phyloP scores from a whole-genome alignment of 2,888 invertebrate species.

The Tridacna crocea region DNA sequence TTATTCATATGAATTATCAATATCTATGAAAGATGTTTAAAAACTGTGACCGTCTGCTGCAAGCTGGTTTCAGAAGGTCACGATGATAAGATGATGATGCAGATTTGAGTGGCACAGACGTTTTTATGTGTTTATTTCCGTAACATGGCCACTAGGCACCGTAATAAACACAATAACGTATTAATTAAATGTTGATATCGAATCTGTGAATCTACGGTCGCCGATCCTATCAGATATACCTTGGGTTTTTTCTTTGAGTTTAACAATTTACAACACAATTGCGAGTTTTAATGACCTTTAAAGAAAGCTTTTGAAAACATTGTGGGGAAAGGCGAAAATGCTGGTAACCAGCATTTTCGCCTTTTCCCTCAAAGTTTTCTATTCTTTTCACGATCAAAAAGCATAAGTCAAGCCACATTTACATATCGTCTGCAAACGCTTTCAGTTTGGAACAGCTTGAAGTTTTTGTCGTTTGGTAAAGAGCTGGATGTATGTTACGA shows the following conservation, averaged over 20 bases:
- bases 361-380: not conserved
- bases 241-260: not conserved
- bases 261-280: not conserved
- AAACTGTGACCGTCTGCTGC: no score
- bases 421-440: no score
- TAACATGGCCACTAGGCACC: not conserved
- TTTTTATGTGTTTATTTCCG: constrained; percentile 17
- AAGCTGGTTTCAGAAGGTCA: no score
- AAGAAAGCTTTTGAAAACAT: not conserved
- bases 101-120: constrained; percentile 15
- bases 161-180: not conserved
- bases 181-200: constrained; percentile 1
- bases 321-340: not conserved
- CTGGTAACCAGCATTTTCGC: not conserved
- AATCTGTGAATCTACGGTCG: constrained; percentile 10
- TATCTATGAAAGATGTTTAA: no score
- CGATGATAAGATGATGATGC: not conserved
- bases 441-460: no score
- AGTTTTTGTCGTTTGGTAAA: no score
- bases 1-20: no score
- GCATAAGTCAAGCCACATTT: no score
- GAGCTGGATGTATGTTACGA: no score
- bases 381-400: no score
- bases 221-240: not conserved
- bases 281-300: not conserved